A percentile compares a stretch with the other conserved stretches of the same genome.
These are phyloP conservation scores for Ametastegia equiseti DNA, from an alignment of 2,888 invertebrate genomes.

Conservation along the genomic window DNA sequence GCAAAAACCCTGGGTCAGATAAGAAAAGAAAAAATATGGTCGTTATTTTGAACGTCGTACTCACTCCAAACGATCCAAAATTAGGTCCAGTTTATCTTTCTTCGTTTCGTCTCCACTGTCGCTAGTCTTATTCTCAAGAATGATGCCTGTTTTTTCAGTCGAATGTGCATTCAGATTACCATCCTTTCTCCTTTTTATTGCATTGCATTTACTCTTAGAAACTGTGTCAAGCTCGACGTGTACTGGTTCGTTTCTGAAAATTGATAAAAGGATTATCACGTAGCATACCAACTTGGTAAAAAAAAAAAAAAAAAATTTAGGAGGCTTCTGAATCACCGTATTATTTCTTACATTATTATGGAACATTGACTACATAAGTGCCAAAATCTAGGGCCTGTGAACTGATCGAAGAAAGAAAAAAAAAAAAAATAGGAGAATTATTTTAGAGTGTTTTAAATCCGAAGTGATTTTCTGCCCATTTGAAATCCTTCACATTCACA, in stretches of 20 bases:
- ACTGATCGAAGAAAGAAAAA: no score
- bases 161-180: neutral
- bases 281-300: neutral
- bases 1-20: neutral
- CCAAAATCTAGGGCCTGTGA: no score
- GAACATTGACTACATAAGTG: no score
- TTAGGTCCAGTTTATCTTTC: neutral
- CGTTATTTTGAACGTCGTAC: neutral
- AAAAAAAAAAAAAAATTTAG: neutral
- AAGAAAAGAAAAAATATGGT: neutral
- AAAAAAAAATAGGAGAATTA: no score
- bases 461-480: neutral
- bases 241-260: constrained; percentile 3
- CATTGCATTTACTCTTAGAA: neutral
- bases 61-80: constrained; percentile 3
- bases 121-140: neutral
- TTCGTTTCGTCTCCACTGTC: neutral
- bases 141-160: neutral
- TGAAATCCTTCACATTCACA: neutral
- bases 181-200: neutral
- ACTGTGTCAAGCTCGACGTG: neutral
- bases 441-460: neutral
- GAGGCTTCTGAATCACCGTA: neutral
- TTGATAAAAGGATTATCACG: neutral
- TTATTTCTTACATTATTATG: neutral